Evolutionary conservation across 2,888 invertebrate genomes (phyloP), one percentile per base, ranked within the genome.

Genomic region (Eupeodes luniger): DNA sequence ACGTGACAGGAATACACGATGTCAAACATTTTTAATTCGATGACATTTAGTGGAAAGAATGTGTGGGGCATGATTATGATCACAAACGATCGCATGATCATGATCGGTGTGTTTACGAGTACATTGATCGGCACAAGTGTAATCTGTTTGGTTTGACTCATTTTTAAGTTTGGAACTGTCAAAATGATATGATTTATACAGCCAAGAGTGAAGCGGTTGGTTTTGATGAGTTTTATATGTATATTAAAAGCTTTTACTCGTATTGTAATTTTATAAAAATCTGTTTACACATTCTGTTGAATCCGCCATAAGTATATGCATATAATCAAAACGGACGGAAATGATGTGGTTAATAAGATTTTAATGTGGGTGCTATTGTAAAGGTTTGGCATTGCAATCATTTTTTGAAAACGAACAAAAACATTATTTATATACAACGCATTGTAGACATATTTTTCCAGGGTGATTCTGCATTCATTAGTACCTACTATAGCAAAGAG

Each of bases 1-100:
- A 85, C 85, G 88, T 88, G 88, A 85, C 88, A 62, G 19, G 85
- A 61, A 69, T 84, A 53, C 36, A 47, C 49, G 62, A 79, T 77
- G 76, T 64, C 34, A 75, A 69, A 66, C 40, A 55, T 59, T 27
- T 19, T 57, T 66, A 40, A 67, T 61, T 44, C 19, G 62, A 74
- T 79, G 74, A 47, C 75, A 69, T 84, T 67, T 67, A 53, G 14
- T 55, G 11, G 40, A 57, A 78, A 67, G 57, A 69, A 78, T 51
- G 59, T 59, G 57, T 59, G 62, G 12, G 51, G 34, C 49, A 67
- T 70, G 55, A 72, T 72, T n/a, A 40, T 70, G 53, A 70, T 55
- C 55, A 27, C 27, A 27, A 27, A 27, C 27, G 27, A 27, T 27
- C 27, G 27, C 27, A 27, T 27, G 55, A 72, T 72, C 47, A 40